Evolutionary conservation across 2,113 vertebrate genomes (phyloP).

Genomic region (Sander vitreus): DNA sequence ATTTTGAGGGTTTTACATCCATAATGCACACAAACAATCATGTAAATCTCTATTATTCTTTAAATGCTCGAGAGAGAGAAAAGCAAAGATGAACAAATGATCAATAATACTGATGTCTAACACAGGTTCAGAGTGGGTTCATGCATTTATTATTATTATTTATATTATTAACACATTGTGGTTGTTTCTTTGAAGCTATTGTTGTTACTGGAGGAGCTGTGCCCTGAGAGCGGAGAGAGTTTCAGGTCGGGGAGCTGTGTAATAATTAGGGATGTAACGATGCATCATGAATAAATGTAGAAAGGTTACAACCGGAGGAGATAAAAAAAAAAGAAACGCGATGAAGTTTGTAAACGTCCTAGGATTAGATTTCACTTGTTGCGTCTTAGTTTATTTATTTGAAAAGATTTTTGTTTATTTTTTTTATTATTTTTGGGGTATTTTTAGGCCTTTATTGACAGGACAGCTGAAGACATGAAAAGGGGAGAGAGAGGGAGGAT

Average conservation of each 20-base stretch:
- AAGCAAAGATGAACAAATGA: neutral
- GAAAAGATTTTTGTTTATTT: too few relatives aligned
- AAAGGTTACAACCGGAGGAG: too few relatives aligned
- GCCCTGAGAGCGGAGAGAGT: neutral
- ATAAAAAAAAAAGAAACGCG: too few relatives aligned
- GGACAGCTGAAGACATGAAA: too few relatives aligned
- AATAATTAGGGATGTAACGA: neutral
- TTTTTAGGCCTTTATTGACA: too few relatives aligned
- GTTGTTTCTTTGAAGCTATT: constrained; percentile 44
- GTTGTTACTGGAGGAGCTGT: neutral
- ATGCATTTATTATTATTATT: neutral
- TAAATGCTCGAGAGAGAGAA: constrained; percentile 62
- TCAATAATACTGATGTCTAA: neutral
- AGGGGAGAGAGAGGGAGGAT: too few relatives aligned
- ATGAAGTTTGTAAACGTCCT: too few relatives aligned
- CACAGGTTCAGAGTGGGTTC: neutral
- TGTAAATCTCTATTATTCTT: neutral
- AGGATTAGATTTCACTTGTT: too few relatives aligned
- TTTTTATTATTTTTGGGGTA: too few relatives aligned
- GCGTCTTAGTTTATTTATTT: too few relatives aligned
- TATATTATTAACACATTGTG: constrained; percentile 4
- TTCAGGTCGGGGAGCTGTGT: neutral
- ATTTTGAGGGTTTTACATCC: constrained; percentile 30
- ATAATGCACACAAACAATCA: neutral
- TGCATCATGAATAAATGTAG: too few relatives aligned